Percentiles rank a stretch among this genome's conserved stretches.
Evolutionary conservation across 2,797 vertebrate genomes (phyloP).

Genomic region (Pteropus rufus): DNA sequence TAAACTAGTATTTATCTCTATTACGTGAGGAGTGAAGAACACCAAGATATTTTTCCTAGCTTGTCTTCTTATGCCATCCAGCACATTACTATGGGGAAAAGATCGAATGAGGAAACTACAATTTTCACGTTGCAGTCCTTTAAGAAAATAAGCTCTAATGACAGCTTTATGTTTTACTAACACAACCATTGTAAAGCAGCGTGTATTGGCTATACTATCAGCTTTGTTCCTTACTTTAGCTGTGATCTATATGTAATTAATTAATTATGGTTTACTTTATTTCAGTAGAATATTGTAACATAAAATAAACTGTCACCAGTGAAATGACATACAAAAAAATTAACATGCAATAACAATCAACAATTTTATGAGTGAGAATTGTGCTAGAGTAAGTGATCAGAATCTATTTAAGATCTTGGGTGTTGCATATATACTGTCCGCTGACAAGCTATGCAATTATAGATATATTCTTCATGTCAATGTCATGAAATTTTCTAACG

Average conservation of each 20-base stretch:
- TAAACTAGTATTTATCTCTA: neutral
- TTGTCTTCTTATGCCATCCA: neutral
- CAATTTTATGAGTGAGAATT: neutral
- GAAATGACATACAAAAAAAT: slow-evolving; percentile 37
- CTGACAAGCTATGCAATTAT: slow-evolving; percentile 59
- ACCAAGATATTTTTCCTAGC: neutral
- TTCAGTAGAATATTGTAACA: neutral
- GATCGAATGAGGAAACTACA: neutral
- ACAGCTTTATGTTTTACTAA: neutral
- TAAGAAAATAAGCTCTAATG: neutral
- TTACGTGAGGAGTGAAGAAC: neutral
- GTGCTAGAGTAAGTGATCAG: neutral
- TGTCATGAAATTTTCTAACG: slow-evolving; percentile 31
- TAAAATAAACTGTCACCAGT: neutral
- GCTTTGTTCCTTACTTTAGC: neutral
- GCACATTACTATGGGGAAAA: neutral
- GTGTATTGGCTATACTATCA: neutral
- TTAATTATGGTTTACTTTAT: neutral
- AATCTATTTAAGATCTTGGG: slow-evolving; percentile 52
- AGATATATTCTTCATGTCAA: slow-evolving; percentile 38
- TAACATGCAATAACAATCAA: neutral
- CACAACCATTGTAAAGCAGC: neutral
- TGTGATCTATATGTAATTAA: neutral
- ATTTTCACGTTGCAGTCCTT: neutral
- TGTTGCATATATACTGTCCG: neutral